Percentiles rank a stretch among this genome's conserved stretches.
Conservation (phyloP, 2,888 invertebrate species). For the Aspidapion aeneum region DNA sequence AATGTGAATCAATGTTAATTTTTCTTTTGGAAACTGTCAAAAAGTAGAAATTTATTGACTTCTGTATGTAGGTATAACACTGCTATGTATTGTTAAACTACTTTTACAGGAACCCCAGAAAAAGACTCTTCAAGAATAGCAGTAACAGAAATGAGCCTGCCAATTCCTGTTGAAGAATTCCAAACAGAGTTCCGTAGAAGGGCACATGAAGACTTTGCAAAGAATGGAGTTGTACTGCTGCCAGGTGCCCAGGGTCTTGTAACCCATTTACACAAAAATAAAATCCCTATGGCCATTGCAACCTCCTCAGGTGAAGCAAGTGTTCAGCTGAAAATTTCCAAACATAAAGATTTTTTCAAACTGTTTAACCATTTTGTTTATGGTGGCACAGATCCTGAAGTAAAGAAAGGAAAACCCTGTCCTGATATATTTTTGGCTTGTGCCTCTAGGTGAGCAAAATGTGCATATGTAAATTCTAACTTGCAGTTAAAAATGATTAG, state of each 20-base stretch:
- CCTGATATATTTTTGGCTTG: conserved; percentile 80
- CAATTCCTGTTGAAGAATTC: conserved; percentile 65
- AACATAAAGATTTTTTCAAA: conserved; percentile 62
- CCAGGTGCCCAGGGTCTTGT: conserved; percentile 78
- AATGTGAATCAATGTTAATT: too few species aligned
- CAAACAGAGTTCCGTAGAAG: conserved; percentile 56
- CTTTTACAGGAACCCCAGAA: conserved; percentile 54
- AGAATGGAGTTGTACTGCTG: conserved; percentile 57
- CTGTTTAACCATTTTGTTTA: conserved; percentile 75
- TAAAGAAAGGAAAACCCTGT: conserved; percentile 82
- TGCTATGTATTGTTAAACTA: too few species aligned
- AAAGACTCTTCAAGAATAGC: conserved; percentile 65
- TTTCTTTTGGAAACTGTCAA: too few species aligned
- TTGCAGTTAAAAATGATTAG: too few species aligned
- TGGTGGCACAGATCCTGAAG: conserved; percentile 80
- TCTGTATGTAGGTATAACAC: too few species aligned
- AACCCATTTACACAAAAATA: conserved; percentile 66
- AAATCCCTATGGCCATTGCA: conserved; percentile 82
- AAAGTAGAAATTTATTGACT: too few species aligned
- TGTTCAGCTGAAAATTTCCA: conserved; percentile 65
- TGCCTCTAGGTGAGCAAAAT: conserved; percentile 49
- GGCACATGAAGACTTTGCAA: conserved; percentile 53
- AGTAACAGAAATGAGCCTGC: conserved; percentile 63
- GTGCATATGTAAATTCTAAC: conserved; percentile 41
- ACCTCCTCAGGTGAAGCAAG: conserved; percentile 77